Percentiles rank a stretch among this genome's conserved stretches.
phyloP scores from a whole-genome alignment of 2,113 vertebrate genomes.

The Bostrychus sinensis region DNA sequence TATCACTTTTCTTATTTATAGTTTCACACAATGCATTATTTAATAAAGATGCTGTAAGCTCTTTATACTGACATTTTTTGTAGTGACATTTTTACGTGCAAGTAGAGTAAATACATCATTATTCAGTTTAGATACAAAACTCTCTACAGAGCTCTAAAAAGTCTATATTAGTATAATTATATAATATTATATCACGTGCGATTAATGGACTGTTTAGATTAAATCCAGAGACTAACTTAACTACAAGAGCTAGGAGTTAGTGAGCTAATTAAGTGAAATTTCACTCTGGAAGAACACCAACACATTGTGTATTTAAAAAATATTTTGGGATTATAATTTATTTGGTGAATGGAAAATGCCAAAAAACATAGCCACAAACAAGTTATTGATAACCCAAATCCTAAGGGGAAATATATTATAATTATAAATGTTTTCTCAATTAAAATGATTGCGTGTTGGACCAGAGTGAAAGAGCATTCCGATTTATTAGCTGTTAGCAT shows the following conservation, averaged over 20 bases:
- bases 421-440: too few relatives aligned
- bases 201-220: conserved; percentile 38
- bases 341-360: too few relatives aligned
- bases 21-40: too few relatives aligned
- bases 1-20: too few relatives aligned
- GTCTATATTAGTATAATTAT: background rate
- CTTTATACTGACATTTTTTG: too few relatives aligned
- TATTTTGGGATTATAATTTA: background rate
- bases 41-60: too few relatives aligned
- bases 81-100: background rate
- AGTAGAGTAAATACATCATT: background rate
- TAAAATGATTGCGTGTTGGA: conserved; percentile 15
- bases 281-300: conserved; percentile 53
- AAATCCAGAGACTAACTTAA: conserved; percentile 28
- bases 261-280: conserved; percentile 50
- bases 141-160: background rate
- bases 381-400: too few relatives aligned
- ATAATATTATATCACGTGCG: conserved; percentile 7
- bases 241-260: conserved; percentile 57
- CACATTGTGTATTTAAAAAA: background rate
- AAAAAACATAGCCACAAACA: too few relatives aligned
- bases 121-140: background rate
- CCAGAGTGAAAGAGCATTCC: conserved; percentile 34
- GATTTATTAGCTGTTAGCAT: conserved; percentile 5
- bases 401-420: too few relatives aligned